phyloP scores from a whole-genome alignment of 2,113 vertebrate species.

The Cottus gobio region DNA sequence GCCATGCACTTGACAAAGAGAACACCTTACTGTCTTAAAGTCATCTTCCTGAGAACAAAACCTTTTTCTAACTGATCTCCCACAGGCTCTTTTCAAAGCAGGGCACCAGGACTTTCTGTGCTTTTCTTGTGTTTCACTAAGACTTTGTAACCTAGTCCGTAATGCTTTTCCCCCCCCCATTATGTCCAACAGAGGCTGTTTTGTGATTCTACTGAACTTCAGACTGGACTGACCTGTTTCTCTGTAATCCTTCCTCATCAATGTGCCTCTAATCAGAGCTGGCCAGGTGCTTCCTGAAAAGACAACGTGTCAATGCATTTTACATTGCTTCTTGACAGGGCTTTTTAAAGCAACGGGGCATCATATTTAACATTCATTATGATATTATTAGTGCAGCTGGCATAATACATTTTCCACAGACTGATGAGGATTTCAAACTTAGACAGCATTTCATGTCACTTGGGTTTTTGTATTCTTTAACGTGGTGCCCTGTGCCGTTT shows the following conservation, averaged over 20 bases:
- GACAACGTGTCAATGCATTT: conserved; percentile 33
- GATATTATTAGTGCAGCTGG: conserved; percentile 45
- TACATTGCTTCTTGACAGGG: background rate
- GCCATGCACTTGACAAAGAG: background rate
- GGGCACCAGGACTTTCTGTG: conserved; percentile 5
- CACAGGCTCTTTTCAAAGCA: background rate
- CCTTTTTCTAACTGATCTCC: background rate
- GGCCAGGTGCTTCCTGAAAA: conserved; percentile 46
- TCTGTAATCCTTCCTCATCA: conserved; percentile 54
- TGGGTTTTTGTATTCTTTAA: conserved; percentile 44
- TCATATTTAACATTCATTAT: conserved; percentile 46
- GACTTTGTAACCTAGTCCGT: conserved; percentile 3
- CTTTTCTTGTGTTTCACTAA: conserved; percentile 19
- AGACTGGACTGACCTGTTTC: conserved; percentile 62
- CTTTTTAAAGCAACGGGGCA: conserved; percentile 44
- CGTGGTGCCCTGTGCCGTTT: background rate
- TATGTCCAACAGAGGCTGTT: conserved; percentile 39
- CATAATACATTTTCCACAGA: conserved; percentile 34
- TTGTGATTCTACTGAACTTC: conserved; percentile 30
- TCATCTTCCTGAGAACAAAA: conserved; percentile 11
- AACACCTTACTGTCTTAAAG: background rate
- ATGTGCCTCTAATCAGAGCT: conserved; percentile 40
- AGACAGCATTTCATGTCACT: conserved; percentile 38
- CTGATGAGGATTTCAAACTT: conserved; percentile 41
- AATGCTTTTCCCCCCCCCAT: conserved; percentile 10